Conservation (phyloP, 1,140 invertebrate genomes). For the Drosophila orosa region DNA sequence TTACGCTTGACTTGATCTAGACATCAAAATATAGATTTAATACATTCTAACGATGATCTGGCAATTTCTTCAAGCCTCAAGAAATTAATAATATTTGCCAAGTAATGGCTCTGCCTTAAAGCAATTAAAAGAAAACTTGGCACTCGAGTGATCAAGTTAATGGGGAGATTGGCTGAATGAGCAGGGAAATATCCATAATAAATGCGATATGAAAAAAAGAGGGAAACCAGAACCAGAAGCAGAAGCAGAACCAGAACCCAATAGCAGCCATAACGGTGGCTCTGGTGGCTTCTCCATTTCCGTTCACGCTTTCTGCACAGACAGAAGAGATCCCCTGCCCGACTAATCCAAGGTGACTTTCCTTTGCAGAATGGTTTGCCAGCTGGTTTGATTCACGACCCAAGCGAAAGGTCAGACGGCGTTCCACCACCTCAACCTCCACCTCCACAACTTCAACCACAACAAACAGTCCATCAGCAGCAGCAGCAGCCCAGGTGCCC, state of each 20-base stretch:
- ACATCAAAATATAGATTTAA: not conserved
- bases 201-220: not conserved
- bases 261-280: conserved; percentile 19
- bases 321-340: not conserved
- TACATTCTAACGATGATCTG: not conserved
- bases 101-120: not conserved
- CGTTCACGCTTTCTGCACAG: conserved; percentile 46
- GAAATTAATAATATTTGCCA: not conserved
- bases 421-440: conserved; percentile 64
- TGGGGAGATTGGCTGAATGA: conserved; percentile 35
- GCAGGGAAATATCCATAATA: conserved; percentile 5
- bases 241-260: conserved; percentile 14
- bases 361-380: conserved; percentile 73
- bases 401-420: conserved; percentile 66
- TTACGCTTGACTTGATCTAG: not conserved
- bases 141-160: conserved; percentile 15
- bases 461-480: conserved; percentile 53
- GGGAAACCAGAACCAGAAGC: not conserved
- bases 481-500: conserved; percentile 69
- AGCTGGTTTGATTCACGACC: conserved; percentile 74
- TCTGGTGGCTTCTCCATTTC: conserved; percentile 11
- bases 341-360: conserved; percentile 5
- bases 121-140: conserved; percentile 20
- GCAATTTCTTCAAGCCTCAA: not conserved
- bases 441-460: conserved; percentile 69